These are phyloP conservation scores for Dinothrombium tinctorium DNA, from an alignment of 1,140 invertebrate species.

Conservation along the genomic window DNA sequence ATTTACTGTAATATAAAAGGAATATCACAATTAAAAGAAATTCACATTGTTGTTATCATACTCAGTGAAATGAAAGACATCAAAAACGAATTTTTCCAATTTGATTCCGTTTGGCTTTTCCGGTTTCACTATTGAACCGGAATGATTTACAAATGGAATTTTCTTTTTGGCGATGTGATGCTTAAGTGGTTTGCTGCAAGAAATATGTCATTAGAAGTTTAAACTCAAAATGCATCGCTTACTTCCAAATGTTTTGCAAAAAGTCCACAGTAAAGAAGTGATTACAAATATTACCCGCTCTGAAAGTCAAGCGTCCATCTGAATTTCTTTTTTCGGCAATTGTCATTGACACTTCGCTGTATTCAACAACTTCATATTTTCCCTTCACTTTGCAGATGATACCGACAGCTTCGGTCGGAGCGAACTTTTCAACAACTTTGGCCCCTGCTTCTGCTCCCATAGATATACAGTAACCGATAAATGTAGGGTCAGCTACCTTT, in stretches of 20 bases:
- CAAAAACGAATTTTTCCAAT: slow-evolving; percentile 98
- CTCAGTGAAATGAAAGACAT: slow-evolving; percentile 79
- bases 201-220: slow-evolving; percentile 8
- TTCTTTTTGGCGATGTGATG: slow-evolving; percentile 94
- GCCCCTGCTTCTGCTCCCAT: slow-evolving; percentile 78
- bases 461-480: slow-evolving; percentile 77
- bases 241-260: slow-evolving; percentile 32
- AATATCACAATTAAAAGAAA: slow-evolving; percentile 6
- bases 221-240: slow-evolving; percentile 13
- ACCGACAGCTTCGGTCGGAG: slow-evolving; percentile 76
- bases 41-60: slow-evolving; percentile 23
- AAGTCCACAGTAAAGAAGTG: slow-evolving; percentile 85
- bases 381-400: slow-evolving; percentile 75
- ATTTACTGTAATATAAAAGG: slow-evolving; percentile 30
- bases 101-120: slow-evolving; percentile 81
- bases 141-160: slow-evolving; percentile 54
- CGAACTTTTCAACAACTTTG: slow-evolving; percentile 80
- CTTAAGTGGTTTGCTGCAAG: slow-evolving; percentile 32
- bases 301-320: slow-evolving; percentile 62
- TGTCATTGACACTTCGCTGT: slow-evolving; percentile 74
- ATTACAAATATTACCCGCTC: slow-evolving; percentile 92
- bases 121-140: slow-evolving; percentile 44
- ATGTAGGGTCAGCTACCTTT: slow-evolving; percentile 90
- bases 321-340: slow-evolving; percentile 52
- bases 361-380: slow-evolving; percentile 81